Percentiles rank a stretch among this genome's conserved stretches.
Conservation (phyloP, 2,797 vertebrate species). For the Emys orbicularis region DNA sequence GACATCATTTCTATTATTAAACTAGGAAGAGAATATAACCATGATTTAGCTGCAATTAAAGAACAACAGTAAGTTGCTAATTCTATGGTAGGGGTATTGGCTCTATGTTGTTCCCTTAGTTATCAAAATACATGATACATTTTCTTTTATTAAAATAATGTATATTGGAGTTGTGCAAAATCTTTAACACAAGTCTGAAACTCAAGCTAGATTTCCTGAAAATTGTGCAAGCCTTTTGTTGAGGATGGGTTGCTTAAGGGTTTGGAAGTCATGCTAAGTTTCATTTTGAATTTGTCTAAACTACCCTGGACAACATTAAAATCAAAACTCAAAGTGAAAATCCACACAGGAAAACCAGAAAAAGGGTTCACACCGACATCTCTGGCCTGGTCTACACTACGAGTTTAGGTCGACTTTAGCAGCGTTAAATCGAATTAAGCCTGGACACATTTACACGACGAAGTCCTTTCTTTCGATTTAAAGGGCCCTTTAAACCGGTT, state of each 20-base stretch:
- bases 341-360: background rate
- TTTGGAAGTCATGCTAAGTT: background rate
- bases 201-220: background rate
- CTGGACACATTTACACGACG: no score
- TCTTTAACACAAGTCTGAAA: background rate
- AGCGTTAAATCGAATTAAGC: no score
- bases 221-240: background rate
- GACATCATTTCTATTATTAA: background rate
- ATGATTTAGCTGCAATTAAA: background rate
- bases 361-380: background rate
- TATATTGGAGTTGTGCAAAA: no score
- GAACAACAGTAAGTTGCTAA: background rate
- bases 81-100: background rate
- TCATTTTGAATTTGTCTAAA: background rate
- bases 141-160: background rate
- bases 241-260: background rate
- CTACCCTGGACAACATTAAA: background rate
- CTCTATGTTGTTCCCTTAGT: background rate
- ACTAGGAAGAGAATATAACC: background rate
- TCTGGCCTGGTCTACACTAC: background rate
- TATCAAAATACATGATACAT: background rate
- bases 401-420: no score
- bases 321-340: background rate
- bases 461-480: no score
- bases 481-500: no score